Evolutionary conservation across 2,797 vertebrate species (phyloP).

Genomic region (Leptodactylus fallax): DNA sequence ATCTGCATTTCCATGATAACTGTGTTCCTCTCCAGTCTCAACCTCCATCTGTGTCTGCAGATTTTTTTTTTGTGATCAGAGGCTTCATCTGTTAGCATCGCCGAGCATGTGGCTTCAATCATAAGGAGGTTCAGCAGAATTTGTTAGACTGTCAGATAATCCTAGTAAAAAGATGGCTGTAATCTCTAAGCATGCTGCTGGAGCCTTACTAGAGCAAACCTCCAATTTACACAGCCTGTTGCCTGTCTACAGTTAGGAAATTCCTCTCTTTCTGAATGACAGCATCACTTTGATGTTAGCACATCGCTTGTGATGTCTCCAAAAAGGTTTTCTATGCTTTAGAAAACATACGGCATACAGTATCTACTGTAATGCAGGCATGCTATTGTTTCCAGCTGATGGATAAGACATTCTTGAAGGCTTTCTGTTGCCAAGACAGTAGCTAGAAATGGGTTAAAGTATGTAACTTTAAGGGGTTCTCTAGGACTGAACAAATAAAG

Average conservation of each 20-base stretch:
- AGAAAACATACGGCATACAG: neutral
- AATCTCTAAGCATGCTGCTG: neutral
- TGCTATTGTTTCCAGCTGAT: neutral
- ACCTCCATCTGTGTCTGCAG: conserved; percentile 30
- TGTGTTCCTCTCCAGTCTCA: neutral
- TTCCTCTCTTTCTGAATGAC: neutral
- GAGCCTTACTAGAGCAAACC: conserved; percentile 1
- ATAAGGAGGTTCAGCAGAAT: conserved; percentile 35
- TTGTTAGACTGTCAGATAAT: conserved; percentile 52
- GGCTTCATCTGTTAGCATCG: conserved; percentile 44
- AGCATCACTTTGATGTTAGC: conserved; percentile 48
- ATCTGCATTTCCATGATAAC: conserved; percentile 16
- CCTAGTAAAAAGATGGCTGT: conserved; percentile 20
- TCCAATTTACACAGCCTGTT: conserved; percentile 13
- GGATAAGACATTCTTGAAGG: neutral
- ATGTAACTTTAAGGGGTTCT: too few species aligned
- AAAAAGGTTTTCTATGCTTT: conserved; percentile 36
- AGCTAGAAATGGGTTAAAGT: neutral
- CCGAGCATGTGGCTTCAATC: conserved; percentile 49
- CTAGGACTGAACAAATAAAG: too few species aligned
- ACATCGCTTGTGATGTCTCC: conserved; percentile 23
- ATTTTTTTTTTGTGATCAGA: conserved; percentile 36
- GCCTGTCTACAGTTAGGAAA: neutral
- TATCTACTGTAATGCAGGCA: neutral
- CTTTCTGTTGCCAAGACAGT: neutral